Conservation (phyloP, 2,113 vertebrate genomes). For the Melanerpes formicivorus region DNA sequence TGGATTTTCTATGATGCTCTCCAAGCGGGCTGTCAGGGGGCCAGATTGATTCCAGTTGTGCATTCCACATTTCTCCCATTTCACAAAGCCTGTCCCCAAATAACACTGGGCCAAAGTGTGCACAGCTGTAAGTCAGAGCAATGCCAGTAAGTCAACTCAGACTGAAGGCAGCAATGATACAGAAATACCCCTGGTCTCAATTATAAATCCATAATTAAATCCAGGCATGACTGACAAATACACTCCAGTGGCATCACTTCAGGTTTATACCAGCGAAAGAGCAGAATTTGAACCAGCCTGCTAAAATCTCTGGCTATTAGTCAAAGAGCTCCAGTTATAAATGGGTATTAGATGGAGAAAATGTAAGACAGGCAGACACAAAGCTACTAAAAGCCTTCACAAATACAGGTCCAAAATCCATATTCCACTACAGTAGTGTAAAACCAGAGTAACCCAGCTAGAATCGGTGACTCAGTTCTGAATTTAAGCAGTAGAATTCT, state of each 20-base stretch:
- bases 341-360: not conserved
- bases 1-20: slow-evolving; percentile 40
- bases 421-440: not conserved
- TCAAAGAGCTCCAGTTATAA: not conserved
- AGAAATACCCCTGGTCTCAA: slow-evolving; percentile 54
- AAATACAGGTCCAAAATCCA: not conserved
- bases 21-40: slow-evolving; percentile 17
- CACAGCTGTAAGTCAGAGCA: slow-evolving; percentile 65
- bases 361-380: not conserved
- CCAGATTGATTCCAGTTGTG: slow-evolving; percentile 64
- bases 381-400: not conserved
- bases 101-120: slow-evolving; percentile 67
- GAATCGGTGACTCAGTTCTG: not conserved
- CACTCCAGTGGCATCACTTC: slow-evolving; percentile 17
- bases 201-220: slow-evolving; percentile 62
- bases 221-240: slow-evolving; percentile 61
- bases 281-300: slow-evolving; percentile 12
- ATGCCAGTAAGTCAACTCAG: slow-evolving; percentile 56
- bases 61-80: slow-evolving; percentile 65
- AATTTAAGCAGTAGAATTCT: slow-evolving; percentile 25
- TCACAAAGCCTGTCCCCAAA: slow-evolving; percentile 69
- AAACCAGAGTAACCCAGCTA: slow-evolving; percentile 22
- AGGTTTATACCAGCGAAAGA: slow-evolving; percentile 43
- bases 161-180: slow-evolving; percentile 41
- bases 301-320: slow-evolving; percentile 9